A percentile compares a stretch with the other conserved stretches of the same genome.
phyloP scores from a whole-genome alignment of 2,113 vertebrate genomes.

The Cariama cristata region DNA sequence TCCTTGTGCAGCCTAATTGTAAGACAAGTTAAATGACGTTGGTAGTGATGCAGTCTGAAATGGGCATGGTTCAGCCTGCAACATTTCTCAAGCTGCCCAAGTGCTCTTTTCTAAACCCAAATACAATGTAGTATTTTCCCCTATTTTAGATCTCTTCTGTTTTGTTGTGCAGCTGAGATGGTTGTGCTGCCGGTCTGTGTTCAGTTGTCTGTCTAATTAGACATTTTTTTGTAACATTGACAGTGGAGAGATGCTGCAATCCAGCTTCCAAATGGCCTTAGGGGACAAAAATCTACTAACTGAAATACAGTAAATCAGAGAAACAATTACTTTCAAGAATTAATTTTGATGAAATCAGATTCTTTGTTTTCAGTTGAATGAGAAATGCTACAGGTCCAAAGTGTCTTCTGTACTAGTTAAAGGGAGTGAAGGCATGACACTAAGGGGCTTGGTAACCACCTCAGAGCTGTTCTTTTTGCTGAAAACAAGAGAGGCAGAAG shows the following conservation, averaged over 20 bases:
- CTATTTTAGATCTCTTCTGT: neutral
- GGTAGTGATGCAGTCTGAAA: neutral
- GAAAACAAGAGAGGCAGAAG: neutral
- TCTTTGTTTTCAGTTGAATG: slow-evolving; percentile 44
- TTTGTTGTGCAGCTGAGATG: neutral
- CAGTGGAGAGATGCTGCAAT: neutral
- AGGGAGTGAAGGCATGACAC: neutral
- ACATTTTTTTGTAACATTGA: slow-evolving; percentile 4
- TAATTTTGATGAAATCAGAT: slow-evolving; percentile 55
- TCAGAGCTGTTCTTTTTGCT: neutral
- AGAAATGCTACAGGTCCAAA: neutral
- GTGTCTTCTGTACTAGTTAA: neutral
- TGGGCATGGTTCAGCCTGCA: neutral
- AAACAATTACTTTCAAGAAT: slow-evolving; percentile 48
- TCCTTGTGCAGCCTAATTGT: neutral
- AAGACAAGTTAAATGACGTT: neutral
- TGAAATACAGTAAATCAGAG: slow-evolving; percentile 11
- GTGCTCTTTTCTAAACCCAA: neutral
- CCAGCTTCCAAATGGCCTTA: slow-evolving; percentile 2
- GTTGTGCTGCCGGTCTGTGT: neutral
- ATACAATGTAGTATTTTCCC: neutral
- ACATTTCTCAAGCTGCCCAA: neutral
- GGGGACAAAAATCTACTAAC: neutral
- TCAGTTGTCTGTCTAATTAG: slow-evolving; percentile 1
- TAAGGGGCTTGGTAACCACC: neutral